Evolutionary conservation across 2,113 vertebrate species (phyloP), one percentile per base, ranked within the genome.

Genomic region (Carettochelys insculpta): DNA sequence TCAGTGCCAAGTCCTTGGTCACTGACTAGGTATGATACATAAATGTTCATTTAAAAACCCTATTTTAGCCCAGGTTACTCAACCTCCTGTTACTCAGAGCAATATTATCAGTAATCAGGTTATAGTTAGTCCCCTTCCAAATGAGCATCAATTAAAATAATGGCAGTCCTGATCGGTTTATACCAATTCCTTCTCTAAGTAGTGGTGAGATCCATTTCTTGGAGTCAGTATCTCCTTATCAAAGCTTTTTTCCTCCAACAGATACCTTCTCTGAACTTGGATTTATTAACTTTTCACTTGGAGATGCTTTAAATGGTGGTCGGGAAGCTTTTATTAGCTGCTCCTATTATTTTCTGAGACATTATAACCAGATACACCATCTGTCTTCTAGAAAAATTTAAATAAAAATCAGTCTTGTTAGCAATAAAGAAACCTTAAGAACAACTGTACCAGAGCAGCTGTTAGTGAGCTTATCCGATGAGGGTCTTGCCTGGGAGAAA

Each of bases 121-220:
- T 94, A 84, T 86, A 82, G 58, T 87, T 0, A 2, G 45, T 94
- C 54, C 41, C 48, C 86, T 94, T 88, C 81, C 81, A 86, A 88
- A 89, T 86, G 85, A 84, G 92, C 77, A 82, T 81, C 29, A 48
- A 48, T 90, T 80, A 86, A 95, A 89, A 27, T 79, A 84, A n/a
- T 54, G 89, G 41, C 51, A 94, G 45, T 89, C 92, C 95, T 92
- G 85, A 86, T 92, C 76, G 68, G 9, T 91, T 85, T 92, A 77
- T 41, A 82, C 48, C n/a, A 22, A 11, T 68, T 20, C 19, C n/a
- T 68, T 8, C 61, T 68, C 8, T 9, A 38, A 80, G 20, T n/a
- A 80, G 78, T 56, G 8, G 13, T 68, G 38, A 86, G 83, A 94
- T 83, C 47, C 25, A 22, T 38, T 90, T 51, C n/a, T 89, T 82